phyloP scores from a whole-genome alignment of 1,140 invertebrate genomes.

The Cotesia chilonis region DNA sequence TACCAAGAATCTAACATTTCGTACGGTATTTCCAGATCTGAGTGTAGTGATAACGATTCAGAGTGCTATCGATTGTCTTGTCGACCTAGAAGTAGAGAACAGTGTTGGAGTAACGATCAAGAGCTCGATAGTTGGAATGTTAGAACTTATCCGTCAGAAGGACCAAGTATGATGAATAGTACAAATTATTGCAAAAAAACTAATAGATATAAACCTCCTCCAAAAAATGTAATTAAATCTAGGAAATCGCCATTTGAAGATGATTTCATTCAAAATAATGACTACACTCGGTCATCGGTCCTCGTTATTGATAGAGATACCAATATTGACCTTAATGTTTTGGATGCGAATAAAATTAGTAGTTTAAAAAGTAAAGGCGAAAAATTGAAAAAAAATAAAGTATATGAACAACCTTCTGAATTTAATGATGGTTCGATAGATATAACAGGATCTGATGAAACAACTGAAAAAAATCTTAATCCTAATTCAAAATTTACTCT shows the following conservation, averaged over 20 bases:
- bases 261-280: conserved; percentile 69
- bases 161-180: conserved; percentile 55
- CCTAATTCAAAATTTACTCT: conserved; percentile 58
- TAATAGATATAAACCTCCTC: conserved; percentile 56
- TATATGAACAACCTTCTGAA: conserved; percentile 55
- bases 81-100: conserved; percentile 60
- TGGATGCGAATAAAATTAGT: conserved; percentile 49
- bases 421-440: conserved; percentile 80
- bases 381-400: conserved; percentile 42
- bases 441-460: conserved; percentile 59
- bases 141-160: conserved; percentile 59
- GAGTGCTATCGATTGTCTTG: conserved; percentile 57
- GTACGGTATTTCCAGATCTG: conserved; percentile 60
- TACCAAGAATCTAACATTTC: conserved; percentile 54
- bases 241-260: conserved; percentile 76
- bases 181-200: conserved; percentile 60
- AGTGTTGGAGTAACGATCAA: conserved; percentile 63
- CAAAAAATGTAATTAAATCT: conserved; percentile 51
- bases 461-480: conserved; percentile 52
- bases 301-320: conserved; percentile 45
- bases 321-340: conserved; percentile 50
- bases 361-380: conserved; percentile 49
- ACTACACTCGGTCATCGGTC: conserved; percentile 47
- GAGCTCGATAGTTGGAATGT: conserved; percentile 62
- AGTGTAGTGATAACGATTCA: conserved; percentile 63